A percentile compares a stretch with the other conserved stretches of the same genome.
Conservation (phyloP, 2,888 invertebrate species). For the Idaea dimidiata region DNA sequence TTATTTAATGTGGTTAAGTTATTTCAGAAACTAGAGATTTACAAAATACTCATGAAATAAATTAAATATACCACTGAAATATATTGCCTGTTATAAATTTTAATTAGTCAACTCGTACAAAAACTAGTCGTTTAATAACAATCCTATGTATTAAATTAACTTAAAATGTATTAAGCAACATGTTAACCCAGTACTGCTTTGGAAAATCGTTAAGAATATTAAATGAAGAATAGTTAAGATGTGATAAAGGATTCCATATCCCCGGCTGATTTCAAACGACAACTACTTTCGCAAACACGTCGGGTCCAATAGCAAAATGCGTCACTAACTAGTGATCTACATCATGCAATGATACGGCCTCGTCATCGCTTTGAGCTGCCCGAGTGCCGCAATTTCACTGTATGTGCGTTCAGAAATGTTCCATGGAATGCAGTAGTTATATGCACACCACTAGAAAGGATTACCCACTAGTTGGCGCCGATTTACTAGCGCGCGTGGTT, state of each 20-base stretch:
- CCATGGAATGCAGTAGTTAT: constrained; percentile 67
- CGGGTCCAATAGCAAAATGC: constrained; percentile 22
- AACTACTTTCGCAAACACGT: constrained; percentile 27
- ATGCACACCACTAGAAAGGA: constrained; percentile 74
- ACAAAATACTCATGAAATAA: background rate
- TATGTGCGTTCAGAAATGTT: constrained; percentile 45
- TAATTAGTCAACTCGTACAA: no score
- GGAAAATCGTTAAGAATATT: background rate
- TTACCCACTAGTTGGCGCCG: constrained; percentile 73
- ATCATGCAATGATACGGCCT: constrained; percentile 63
- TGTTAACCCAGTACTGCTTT: background rate
- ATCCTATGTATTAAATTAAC: no score
- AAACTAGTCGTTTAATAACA: no score
- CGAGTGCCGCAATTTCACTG: constrained; percentile 65
- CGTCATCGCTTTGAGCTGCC: constrained; percentile 66
- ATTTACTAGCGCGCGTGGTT: constrained; percentile 68
- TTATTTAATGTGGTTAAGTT: background rate
- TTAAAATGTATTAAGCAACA: no score
- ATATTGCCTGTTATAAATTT: background rate
- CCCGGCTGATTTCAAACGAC: constrained; percentile 22
- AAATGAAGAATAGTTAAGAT: background rate
- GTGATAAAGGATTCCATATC: constrained; percentile 9
- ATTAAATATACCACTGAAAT: background rate
- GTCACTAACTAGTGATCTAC: constrained; percentile 45
- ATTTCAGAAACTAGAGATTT: constrained; percentile 7